These are phyloP conservation scores for Myotis myotis DNA, from an alignment of 2,797 vertebrate genomes.

Conservation along the genomic window DNA sequence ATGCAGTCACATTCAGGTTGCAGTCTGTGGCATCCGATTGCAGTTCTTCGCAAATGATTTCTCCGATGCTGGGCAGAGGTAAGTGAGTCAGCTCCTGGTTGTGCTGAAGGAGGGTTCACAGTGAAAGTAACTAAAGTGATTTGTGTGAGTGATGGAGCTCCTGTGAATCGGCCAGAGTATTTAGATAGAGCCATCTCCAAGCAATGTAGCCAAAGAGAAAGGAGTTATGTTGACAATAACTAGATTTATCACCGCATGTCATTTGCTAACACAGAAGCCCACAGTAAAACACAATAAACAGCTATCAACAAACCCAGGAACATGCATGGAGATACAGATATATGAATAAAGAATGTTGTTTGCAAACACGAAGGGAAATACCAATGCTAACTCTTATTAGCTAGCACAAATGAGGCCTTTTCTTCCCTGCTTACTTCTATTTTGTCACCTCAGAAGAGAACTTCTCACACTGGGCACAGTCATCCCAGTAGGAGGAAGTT, in stretches of 20 bases:
- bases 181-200: not conserved
- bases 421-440: not conserved
- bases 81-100: slow-evolving; percentile 4
- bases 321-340: not conserved
- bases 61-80: slow-evolving; percentile 37
- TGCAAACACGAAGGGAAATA: not conserved
- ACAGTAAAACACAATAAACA: not conserved
- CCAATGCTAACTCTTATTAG: no score
- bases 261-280: not conserved
- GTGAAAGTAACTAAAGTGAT: not conserved
- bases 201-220: not conserved
- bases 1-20: not conserved
- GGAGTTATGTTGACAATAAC: not conserved
- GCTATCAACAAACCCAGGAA: not conserved
- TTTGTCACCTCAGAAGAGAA: not conserved
- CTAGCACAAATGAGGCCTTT: not conserved
- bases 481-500: not conserved
- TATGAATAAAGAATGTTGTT: not conserved
- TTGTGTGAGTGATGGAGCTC: not conserved
- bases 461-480: not conserved
- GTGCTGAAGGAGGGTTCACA: not conserved
- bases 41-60: not conserved
- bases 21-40: not conserved
- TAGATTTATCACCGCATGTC: not conserved
- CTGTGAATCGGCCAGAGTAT: not conserved